A percentile compares a stretch with the other conserved stretches of the same genome.
phyloP scores from a whole-genome alignment of 2,113 vertebrate species.

The Anarrhichthys ocellatus region DNA sequence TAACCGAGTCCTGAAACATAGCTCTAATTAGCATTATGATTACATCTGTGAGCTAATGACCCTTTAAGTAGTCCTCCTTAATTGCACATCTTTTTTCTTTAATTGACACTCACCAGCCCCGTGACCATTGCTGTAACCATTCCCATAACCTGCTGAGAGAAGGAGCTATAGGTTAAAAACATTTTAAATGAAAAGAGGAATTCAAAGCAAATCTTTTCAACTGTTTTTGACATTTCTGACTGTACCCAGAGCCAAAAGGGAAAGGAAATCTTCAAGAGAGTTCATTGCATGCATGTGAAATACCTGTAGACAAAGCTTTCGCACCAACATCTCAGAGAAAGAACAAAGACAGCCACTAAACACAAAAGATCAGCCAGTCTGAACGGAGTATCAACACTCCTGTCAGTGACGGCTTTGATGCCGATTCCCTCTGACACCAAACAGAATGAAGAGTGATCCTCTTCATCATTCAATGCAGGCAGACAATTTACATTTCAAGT shows the following conservation, averaged over 20 bases:
- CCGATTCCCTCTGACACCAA: slow-evolving; percentile 9
- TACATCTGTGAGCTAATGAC: slow-evolving; percentile 20
- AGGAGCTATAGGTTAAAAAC: not conserved
- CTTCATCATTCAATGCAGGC: not conserved
- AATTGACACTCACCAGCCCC: slow-evolving; percentile 76
- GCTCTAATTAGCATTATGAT: slow-evolving; percentile 67
- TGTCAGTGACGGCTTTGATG: not conserved
- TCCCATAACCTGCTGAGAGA: slow-evolving; percentile 77
- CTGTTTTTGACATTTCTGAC: slow-evolving; percentile 1
- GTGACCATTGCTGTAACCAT: slow-evolving; percentile 75
- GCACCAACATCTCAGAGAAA: slow-evolving; percentile 27
- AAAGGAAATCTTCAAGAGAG: not conserved
- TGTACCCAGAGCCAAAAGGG: not conserved
- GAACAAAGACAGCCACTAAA: not conserved
- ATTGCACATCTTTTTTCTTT: not conserved
- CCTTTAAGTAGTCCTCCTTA: not conserved
- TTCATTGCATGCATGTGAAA: not conserved
- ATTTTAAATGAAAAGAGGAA: not conserved
- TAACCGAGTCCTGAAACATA: slow-evolving; percentile 78
- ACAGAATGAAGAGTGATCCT: slow-evolving; percentile 12
- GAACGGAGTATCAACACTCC: not conserved
- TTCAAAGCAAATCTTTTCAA: not conserved
- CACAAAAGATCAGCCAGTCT: not conserved
- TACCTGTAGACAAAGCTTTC: slow-evolving; percentile 44
- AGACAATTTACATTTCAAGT: not conserved